Conservation (phyloP, 2,113 vertebrate genomes). For the Haemorhous mexicanus region DNA sequence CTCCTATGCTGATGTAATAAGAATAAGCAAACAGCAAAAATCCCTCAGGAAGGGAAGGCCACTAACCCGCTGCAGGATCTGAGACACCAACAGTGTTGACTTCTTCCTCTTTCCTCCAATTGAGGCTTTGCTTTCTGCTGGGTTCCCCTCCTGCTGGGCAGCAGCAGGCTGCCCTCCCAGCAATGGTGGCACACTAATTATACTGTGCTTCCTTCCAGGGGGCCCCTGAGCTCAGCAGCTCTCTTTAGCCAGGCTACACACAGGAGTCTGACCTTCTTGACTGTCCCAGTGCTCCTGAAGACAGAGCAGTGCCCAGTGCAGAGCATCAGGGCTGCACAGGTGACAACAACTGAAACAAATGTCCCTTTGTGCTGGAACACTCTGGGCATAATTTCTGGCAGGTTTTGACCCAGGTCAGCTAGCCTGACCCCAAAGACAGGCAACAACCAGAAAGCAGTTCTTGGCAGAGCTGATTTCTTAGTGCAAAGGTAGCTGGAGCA, state of each 20-base stretch:
- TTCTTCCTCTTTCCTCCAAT: background rate
- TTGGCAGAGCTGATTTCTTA: background rate
- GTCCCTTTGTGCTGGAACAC: background rate
- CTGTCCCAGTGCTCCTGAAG: background rate
- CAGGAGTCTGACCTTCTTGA: background rate
- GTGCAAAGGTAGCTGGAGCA: accelerated
- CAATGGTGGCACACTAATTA: background rate
- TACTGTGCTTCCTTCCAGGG: background rate
- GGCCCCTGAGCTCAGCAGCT: background rate
- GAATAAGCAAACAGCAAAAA: background rate
- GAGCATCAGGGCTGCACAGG: background rate
- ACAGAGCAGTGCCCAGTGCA: accelerated
- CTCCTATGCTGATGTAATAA: background rate
- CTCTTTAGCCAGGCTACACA: background rate
- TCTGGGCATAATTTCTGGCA: accelerated
- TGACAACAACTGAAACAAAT: background rate
- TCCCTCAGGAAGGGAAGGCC: background rate
- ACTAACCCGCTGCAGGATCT: background rate
- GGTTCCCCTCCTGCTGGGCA: background rate
- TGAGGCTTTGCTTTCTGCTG: background rate
- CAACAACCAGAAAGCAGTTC: background rate
- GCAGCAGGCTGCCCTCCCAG: background rate
- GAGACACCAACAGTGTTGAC: accelerated
- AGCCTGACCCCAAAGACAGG: background rate
- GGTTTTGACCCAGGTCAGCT: background rate